phyloP scores from a whole-genome alignment of 1,140 invertebrate genomes.

The Drosophila teissieri region DNA sequence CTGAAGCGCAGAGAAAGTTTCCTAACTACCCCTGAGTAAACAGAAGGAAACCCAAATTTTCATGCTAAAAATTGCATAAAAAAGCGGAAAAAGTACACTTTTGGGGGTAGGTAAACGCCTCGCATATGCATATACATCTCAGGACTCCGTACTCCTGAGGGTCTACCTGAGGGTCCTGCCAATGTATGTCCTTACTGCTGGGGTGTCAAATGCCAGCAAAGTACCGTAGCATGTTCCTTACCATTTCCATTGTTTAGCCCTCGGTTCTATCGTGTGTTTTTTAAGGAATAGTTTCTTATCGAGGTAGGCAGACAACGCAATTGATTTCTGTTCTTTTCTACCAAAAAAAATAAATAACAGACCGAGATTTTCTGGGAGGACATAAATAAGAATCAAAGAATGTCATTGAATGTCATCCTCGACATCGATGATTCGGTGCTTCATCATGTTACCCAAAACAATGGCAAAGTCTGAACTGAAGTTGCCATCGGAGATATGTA shows the following conservation, averaged over 20 bases:
- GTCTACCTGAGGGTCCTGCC: constrained; percentile 64
- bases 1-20: constrained; percentile 38
- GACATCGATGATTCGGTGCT: constrained; percentile 54
- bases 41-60: constrained; percentile 55
- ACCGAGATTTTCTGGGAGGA: constrained; percentile 40
- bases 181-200: constrained; percentile 30
- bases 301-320: constrained; percentile 66
- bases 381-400: constrained; percentile 72
- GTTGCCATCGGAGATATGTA: constrained; percentile 67
- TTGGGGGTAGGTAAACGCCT: constrained; percentile 54
- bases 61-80: constrained; percentile 80
- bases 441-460: constrained; percentile 71
- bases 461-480: constrained; percentile 39
- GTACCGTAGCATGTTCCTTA: constrained; percentile 62
- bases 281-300: constrained; percentile 68
- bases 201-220: constrained; percentile 76
- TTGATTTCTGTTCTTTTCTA: constrained; percentile 78
- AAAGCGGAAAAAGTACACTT: constrained; percentile 53
- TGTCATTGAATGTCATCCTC: constrained; percentile 72
- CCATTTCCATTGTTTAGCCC: constrained; percentile 62
- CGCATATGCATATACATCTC: constrained; percentile 56
- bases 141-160: constrained; percentile 5
- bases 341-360: constrained; percentile 51
- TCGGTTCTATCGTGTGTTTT: constrained; percentile 44
- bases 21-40: constrained; percentile 43